Evolutionary conservation across 2,797 vertebrate species (phyloP).

Genomic region (Avahi laniger): DNA sequence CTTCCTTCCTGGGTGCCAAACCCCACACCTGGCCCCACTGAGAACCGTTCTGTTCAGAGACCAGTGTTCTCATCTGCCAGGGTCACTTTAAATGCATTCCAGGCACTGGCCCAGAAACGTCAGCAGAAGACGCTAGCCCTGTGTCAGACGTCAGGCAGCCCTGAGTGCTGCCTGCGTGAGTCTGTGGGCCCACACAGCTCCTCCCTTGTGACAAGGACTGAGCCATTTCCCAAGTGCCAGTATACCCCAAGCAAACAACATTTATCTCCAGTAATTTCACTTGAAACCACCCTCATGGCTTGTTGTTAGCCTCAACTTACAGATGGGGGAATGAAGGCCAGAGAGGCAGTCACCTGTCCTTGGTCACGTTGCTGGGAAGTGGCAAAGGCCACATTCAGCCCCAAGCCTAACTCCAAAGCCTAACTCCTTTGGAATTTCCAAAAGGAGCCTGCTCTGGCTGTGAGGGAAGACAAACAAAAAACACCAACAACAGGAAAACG

Average conservation of each 20-base stretch:
- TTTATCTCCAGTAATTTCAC: background rate
- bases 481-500: background rate
- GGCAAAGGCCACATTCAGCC: background rate
- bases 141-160: background rate
- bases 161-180: background rate
- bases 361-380: background rate
- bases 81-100: constrained; percentile 44
- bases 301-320: background rate
- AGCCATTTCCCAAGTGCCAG: background rate
- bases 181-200: background rate
- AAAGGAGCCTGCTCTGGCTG: background rate
- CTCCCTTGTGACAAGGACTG: background rate
- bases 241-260: background rate
- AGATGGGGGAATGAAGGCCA: background rate
- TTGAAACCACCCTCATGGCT: background rate
- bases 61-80: background rate
- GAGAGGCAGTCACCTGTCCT: background rate
- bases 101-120: constrained; percentile 8
- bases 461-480: background rate
- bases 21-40: constrained; percentile 46
- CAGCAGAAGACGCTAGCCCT: background rate
- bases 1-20: background rate
- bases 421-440: constrained; percentile 18
- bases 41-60: constrained; percentile 29
- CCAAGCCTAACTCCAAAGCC: background rate